These are phyloP conservation scores for Capitella teleta DNA, from an alignment of 1,140 invertebrate species.

Conservation along the genomic window DNA sequence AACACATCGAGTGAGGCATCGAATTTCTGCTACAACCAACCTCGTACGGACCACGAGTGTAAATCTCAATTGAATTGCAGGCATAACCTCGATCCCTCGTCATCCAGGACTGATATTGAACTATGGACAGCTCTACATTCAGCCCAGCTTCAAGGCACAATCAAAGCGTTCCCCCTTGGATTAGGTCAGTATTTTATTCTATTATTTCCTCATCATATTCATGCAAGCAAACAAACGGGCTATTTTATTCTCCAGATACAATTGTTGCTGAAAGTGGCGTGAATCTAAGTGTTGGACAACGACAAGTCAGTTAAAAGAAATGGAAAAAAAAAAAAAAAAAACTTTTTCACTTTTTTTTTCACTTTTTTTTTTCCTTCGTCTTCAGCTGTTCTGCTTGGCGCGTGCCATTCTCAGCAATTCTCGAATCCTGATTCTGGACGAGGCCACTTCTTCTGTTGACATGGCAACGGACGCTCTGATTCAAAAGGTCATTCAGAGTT, in stretches of 20 bases:
- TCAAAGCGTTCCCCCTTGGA: constrained; percentile 1
- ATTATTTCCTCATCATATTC: too few species aligned
- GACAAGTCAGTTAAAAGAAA: constrained; percentile 34
- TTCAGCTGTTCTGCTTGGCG: constrained; percentile 56
- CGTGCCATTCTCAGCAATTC: constrained; percentile 51
- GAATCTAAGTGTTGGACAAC: constrained; percentile 68
- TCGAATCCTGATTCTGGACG: constrained; percentile 41
- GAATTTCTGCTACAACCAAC: too few species aligned
- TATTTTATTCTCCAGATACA: constrained; percentile 17
- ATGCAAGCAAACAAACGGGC: too few species aligned
- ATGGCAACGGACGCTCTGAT: constrained; percentile 31
- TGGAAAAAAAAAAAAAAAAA: too few species aligned
- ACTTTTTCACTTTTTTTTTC: too few species aligned
- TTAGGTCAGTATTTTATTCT: constrained; percentile 2
- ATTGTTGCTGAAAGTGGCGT: constrained; percentile 39
- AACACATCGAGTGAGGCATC: too few species aligned
- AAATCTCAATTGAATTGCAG: too few species aligned
- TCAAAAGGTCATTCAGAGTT: constrained; percentile 22
- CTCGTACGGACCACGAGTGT: too few species aligned
- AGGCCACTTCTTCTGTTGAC: constrained; percentile 44
- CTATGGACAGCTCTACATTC: constrained; percentile 34
- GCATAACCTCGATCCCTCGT: constrained; percentile 56
- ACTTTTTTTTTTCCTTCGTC: too few species aligned
- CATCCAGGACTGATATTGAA: constrained; percentile 46
- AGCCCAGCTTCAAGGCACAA: constrained; percentile 42